Percentiles rank a stretch among this genome's conserved stretches.
Evolutionary conservation across 2,113 vertebrate genomes (phyloP).

Genomic region (Poecile atricapillus): DNA sequence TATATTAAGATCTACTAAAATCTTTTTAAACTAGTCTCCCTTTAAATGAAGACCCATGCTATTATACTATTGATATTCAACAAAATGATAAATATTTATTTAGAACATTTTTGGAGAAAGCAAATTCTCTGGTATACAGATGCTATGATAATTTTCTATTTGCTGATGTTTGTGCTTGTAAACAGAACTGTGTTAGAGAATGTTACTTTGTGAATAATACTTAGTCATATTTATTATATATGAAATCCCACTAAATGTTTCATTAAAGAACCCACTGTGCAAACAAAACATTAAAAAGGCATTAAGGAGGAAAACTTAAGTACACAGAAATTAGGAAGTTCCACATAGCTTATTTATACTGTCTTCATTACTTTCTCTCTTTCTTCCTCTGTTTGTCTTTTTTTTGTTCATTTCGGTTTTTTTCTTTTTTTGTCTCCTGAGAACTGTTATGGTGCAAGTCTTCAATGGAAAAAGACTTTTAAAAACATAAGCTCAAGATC

Average conservation of each 20-base stretch:
- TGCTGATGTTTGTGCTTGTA: background rate
- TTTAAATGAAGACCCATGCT: background rate
- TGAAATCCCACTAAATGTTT: background rate
- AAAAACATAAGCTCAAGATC: background rate
- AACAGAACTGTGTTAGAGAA: background rate
- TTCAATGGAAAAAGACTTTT: background rate
- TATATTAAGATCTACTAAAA: background rate
- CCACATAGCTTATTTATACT: background rate
- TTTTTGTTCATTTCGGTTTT: no score
- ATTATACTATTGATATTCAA: background rate
- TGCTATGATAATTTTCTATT: background rate
- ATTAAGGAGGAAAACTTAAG: background rate
- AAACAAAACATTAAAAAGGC: background rate
- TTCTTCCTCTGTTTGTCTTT: background rate
- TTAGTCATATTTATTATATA: background rate
- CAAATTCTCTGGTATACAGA: background rate
- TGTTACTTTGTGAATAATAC: background rate
- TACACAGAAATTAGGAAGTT: background rate
- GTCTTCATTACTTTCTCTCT: background rate
- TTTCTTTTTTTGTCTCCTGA: background rate
- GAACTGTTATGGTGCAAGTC: background rate
- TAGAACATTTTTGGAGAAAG: background rate
- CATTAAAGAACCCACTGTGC: background rate
- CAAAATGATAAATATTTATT: background rate
- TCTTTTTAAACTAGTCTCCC: background rate